Evolutionary conservation across 1,140 invertebrate genomes (phyloP).

Genomic region (Protaetia brevitarsis): DNA sequence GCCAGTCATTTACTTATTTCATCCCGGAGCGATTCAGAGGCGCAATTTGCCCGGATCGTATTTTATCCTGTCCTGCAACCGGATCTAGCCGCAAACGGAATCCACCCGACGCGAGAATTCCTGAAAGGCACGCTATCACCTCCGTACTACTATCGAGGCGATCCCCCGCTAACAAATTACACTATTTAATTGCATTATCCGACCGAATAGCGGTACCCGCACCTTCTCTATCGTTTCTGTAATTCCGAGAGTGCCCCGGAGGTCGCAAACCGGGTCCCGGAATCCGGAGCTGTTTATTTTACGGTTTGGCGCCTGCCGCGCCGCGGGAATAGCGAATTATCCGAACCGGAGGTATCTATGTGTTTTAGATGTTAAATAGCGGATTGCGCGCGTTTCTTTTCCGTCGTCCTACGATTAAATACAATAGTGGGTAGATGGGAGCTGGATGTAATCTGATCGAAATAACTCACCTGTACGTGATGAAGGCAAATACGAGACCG

Average conservation of each 20-base stretch:
- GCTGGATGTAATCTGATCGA: background rate
- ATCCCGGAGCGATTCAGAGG: too few relatives aligned
- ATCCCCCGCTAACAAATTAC: background rate
- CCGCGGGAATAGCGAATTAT: background rate
- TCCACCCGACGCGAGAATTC: too few relatives aligned
- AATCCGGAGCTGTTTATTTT: background rate
- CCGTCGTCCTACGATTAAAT: background rate
- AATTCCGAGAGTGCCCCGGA: background rate
- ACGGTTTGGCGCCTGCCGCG: background rate
- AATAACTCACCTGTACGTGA: slow-evolving; percentile 63
- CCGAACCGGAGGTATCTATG: background rate
- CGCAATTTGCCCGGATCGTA: too few relatives aligned
- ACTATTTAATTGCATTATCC: slow-evolving; percentile 1
- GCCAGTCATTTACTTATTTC: too few relatives aligned
- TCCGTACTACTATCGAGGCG: too few relatives aligned
- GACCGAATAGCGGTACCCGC: background rate
- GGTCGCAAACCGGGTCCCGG: background rate
- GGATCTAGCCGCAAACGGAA: too few relatives aligned
- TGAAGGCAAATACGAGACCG: slow-evolving; percentile 66
- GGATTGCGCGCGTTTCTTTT: background rate
- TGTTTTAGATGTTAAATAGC: background rate
- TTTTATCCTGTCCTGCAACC: too few relatives aligned
- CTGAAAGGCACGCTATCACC: too few relatives aligned
- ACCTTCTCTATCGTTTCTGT: background rate
- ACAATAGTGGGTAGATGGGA: background rate